Conservation (phyloP, 2,888 invertebrate genomes). For the Andrena chrysosceles region DNA sequence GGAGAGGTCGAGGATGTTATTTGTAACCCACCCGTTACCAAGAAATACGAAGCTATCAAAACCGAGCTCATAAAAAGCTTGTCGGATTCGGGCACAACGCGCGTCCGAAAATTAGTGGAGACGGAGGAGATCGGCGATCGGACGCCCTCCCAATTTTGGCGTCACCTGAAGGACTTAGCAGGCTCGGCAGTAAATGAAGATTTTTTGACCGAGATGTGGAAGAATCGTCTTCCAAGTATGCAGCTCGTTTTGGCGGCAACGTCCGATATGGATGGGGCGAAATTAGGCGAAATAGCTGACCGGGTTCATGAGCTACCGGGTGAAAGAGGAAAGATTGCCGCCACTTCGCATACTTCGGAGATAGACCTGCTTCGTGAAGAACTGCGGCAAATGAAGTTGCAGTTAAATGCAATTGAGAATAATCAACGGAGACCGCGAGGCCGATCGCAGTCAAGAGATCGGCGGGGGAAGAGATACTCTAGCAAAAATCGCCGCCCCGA, state of each 20-base stretch:
- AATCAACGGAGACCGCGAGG: too few species aligned
- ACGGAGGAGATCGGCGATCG: slow-evolving; percentile 2
- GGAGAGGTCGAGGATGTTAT: slow-evolving; percentile 3
- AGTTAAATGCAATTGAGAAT: neutral
- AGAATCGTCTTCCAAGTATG: neutral
- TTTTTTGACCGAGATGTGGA: neutral
- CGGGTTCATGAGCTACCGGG: neutral
- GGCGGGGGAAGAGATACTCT: too few species aligned
- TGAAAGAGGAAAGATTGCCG: neutral
- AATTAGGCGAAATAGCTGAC: neutral
- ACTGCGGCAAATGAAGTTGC: neutral
- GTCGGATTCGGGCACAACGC: neutral
- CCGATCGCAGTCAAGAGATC: too few species aligned
- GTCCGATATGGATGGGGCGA: neutral
- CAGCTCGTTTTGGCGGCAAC: neutral
- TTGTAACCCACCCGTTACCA: neutral
- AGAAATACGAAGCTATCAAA: neutral
- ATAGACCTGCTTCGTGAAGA: neutral
- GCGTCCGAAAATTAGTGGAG: neutral
- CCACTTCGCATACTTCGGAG: neutral
- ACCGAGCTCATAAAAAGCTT: neutral
- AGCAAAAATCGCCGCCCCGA: too few species aligned
- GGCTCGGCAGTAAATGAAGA: neutral
- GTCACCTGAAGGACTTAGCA: neutral
- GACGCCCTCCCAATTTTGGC: neutral